Percentiles rank a stretch among this genome's conserved stretches.
Conservation (phyloP, 2,797 vertebrate species). For the Pteropus rufus region DNA sequence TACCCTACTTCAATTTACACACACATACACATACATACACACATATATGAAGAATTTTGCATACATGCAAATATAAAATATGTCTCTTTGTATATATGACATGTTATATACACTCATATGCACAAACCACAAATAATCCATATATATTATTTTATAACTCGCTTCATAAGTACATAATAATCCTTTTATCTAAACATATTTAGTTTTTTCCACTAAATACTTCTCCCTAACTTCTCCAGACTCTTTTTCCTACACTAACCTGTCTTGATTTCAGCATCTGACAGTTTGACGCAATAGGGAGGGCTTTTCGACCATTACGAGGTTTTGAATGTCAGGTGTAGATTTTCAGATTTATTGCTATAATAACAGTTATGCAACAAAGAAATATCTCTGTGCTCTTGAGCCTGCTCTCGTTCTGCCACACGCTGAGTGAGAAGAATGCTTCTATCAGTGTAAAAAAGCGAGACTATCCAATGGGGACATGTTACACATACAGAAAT, state of each 20-base stretch:
- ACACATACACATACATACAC: neutral
- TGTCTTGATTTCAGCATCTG: neutral
- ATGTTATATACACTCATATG: neutral
- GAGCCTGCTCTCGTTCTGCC: neutral
- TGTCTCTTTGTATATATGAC: neutral
- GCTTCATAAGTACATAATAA: neutral
- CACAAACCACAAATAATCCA: neutral
- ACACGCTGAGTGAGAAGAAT: neutral
- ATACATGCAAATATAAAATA: neutral
- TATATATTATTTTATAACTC: neutral
- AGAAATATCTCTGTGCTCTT: neutral
- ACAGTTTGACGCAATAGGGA: neutral
- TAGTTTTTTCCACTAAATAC: neutral
- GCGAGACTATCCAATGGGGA: neutral
- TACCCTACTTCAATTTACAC: neutral
- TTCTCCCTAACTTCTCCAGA: neutral
- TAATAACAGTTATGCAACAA: neutral
- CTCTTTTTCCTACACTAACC: neutral
- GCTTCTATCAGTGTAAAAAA: neutral
- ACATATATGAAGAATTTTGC: neutral
- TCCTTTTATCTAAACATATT: neutral
- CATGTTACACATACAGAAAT: fast-evolving
- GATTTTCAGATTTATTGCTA: neutral
- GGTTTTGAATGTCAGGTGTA: neutral
- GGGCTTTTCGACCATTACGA: neutral